Evolutionary conservation across 2,888 invertebrate species (phyloP), one percentile per base, ranked within the genome.

Genomic region (Calameuta pallipes): DNA sequence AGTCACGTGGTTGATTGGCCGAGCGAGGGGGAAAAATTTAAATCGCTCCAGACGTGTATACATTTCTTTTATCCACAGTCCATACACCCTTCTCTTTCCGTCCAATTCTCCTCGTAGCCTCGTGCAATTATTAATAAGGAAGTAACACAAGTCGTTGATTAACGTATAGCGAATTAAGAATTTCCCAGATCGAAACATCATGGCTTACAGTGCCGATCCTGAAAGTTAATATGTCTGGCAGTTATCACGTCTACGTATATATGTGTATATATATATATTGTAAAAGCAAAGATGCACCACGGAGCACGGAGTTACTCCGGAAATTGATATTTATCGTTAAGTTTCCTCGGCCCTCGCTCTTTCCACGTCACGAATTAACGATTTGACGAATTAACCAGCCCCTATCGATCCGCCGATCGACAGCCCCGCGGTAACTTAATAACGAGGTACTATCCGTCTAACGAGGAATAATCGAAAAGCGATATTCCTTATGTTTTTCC

Each of bases 391-490:
- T 56, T 56, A 56, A 56, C 56, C 56, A 15, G 56, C 23, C 56
- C 9, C 56, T 56, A 56, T 56, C 56, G 56, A 56, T 56, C 56
- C 56, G 15, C 56, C 56, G 56, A 56, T 56, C 56, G 56, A 56
- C 56, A 56, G 56, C 56, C 56, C 56, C 56, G 56, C 56, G 56
- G 56, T 56, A 56, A 56, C 56, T 56, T 56, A 56, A 56, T 56
- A 56, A 56, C 56, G 56, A 56, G 56, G 56, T 56, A 56, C 56
- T 56, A 56, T 56, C 56, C 56, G 23, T 56, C 15, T 79, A 81
- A 83, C 79, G 78, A 79, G 78, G 75, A 82, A 79, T 77, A 77
- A 79, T 83, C 82, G 78, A 83, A 83, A 80, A 82, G 80, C 80
- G 71, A 78, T 70, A 71, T 74, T 74, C 75, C 76, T 75, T 78